Base-by-base conservation (phyloP, 2,113 vertebrate species). In the Meriones unguiculatus region DNA sequence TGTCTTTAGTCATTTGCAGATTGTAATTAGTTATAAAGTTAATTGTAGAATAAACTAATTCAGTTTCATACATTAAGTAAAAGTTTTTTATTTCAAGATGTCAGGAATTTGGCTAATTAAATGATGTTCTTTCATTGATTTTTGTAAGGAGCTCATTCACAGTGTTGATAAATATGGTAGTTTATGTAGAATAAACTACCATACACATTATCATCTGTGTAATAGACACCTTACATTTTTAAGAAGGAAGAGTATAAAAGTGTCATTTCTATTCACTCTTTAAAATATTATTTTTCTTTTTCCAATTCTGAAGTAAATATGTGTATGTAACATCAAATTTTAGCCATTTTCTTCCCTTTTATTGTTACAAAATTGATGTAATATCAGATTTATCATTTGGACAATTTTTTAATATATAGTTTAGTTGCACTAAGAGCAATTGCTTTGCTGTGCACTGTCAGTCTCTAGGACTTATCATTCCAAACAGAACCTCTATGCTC, bases 61-160 rank as follows among this genome's bases (percentile, higher is more conserved):
- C 4, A 41, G 32, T 92, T 95, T 95, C 65, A 28, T 80, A 50
- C 91, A 67, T 65, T 92, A 90, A 72, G 46, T 82, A 65, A 95
- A 95, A 91, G 57, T 69, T 38, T 22, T 59, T 38, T 97, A 62
- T 95, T 95, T 93, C 32, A 86, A 57, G 35, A 2, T 5, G 78
- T 95, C 62, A 32, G 5, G 0, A 86, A 22, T 96, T 97, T 97
- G 78, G 7, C 38, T 70, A 89, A 73, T 95, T 46, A 87, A 81
- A 89, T 85, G 93, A 73, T 69, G 25, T 87, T 65, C 54, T 97
- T 96, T 93, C 73, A 97, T 78, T 97, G 76, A 80, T 95, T 77
- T 87, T 18, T 50, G 15, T 97, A 96, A 67, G 4, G 70, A 90
- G 65, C 64, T 91, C 75, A 91, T 90, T 97, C 15, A 25, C 7